Evolutionary conservation across 2,888 invertebrate species (phyloP).

Genomic region (Hydrotaea cyrtoneurina): DNA sequence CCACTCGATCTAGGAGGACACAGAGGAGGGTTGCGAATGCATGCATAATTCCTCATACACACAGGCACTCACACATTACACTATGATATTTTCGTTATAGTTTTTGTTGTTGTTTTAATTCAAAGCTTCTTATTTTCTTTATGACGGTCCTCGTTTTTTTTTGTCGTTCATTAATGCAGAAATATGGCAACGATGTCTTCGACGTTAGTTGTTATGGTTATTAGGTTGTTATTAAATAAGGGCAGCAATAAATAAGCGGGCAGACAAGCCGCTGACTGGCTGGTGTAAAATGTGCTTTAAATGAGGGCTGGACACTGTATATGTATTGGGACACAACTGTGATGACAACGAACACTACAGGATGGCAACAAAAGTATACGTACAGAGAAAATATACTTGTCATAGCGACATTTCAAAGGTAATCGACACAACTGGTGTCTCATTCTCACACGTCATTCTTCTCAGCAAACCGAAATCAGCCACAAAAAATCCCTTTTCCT

Average conservation of each 20-base stretch:
- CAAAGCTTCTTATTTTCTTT: no score
- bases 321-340: no score
- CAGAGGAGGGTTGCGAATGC: neutral
- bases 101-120: neutral
- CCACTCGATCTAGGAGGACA: neutral
- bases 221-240: slow-evolving; percentile 18
- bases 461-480: no score
- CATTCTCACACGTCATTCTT: no score
- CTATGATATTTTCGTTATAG: neutral
- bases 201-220: neutral
- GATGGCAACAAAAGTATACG: no score
- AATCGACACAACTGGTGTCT: no score
- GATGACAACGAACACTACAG: slow-evolving; percentile 5
- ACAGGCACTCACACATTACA: no score
- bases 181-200: slow-evolving; percentile 2
- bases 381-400: neutral
- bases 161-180: neutral
- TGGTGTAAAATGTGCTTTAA: neutral
- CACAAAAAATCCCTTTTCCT: no score
- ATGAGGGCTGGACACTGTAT: slow-evolving; percentile 15
- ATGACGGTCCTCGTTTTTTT: no score
- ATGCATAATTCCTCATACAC: slow-evolving; percentile 9
- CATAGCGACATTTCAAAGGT: no score
- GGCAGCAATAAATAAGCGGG: neutral
- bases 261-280: neutral